Conservation (phyloP, 2,113 vertebrate genomes). For the Periophthalmus modestus region DNA sequence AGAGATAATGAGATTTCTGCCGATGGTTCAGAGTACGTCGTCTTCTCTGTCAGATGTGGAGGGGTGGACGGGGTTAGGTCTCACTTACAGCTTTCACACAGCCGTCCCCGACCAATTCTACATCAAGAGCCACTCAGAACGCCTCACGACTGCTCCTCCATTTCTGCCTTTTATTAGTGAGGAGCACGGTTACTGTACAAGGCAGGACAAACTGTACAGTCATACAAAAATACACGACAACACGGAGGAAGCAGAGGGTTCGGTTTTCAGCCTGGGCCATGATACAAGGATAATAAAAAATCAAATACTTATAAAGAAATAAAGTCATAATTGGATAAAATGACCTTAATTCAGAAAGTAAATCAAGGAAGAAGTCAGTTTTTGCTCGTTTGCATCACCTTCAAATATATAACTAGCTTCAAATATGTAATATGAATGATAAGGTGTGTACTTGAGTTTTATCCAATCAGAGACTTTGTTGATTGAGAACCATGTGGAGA, state of each 20-base stretch:
- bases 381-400: too few relatives aligned
- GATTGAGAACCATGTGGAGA: too few relatives aligned
- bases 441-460: too few relatives aligned
- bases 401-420: too few relatives aligned
- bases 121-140: not conserved
- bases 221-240: not conserved
- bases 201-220: not conserved
- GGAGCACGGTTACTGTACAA: not conserved
- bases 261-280: not conserved
- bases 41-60: not conserved
- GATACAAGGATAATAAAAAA: not conserved
- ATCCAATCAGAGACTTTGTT: too few relatives aligned
- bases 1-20: constrained; percentile 5
- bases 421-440: too few relatives aligned
- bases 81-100: not conserved
- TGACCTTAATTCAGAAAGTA: too few relatives aligned
- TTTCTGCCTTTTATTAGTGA: constrained; percentile 1
- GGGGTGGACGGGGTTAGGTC: not conserved
- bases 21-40: not conserved
- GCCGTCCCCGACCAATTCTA: not conserved
- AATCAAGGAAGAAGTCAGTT: too few relatives aligned
- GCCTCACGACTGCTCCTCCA: not conserved
- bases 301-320: not conserved
- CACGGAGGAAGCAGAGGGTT: not conserved
- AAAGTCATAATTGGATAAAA: too few relatives aligned